These are phyloP conservation scores for Hozukius guyotensis DNA, from an alignment of 2,797 vertebrate species.

Conservation along the genomic window DNA sequence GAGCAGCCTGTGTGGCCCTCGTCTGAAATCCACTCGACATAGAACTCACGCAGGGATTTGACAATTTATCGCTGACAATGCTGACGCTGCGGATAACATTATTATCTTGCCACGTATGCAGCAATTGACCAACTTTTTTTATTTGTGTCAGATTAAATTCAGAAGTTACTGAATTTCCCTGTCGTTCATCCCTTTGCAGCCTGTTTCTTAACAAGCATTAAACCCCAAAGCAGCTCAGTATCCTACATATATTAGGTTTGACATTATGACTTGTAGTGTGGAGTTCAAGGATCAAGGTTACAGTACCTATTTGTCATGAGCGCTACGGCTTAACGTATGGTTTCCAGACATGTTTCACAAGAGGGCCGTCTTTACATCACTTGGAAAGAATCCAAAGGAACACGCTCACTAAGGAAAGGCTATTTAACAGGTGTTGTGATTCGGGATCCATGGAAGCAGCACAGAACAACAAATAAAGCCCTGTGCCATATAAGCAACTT, in stretches of 20 bases:
- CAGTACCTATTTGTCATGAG: constrained; percentile 36
- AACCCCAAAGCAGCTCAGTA: background rate
- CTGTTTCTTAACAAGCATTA: constrained; percentile 11
- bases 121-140: constrained; percentile 7
- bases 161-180: background rate
- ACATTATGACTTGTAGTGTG: constrained; percentile 18
- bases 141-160: background rate
- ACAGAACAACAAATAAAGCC: constrained; percentile 51
- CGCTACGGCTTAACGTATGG: constrained; percentile 35
- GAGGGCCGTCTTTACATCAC: constrained; percentile 60
- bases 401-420: constrained; percentile 21
- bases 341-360: constrained; percentile 66
- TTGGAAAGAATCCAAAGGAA: constrained; percentile 72
- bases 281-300: constrained; percentile 53
- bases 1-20: constrained; percentile 69
- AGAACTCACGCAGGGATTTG: constrained; percentile 24
- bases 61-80: constrained; percentile 1
- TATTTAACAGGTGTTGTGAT: constrained; percentile 53
- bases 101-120: background rate
- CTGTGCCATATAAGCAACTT: background rate
- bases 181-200: background rate
- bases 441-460: constrained; percentile 44
- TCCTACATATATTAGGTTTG: constrained; percentile 9
- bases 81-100: constrained; percentile 24
- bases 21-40: constrained; percentile 17